Base-by-base conservation (phyloP, 1,140 invertebrate genomes). In the Ceratina japonica region DNA sequence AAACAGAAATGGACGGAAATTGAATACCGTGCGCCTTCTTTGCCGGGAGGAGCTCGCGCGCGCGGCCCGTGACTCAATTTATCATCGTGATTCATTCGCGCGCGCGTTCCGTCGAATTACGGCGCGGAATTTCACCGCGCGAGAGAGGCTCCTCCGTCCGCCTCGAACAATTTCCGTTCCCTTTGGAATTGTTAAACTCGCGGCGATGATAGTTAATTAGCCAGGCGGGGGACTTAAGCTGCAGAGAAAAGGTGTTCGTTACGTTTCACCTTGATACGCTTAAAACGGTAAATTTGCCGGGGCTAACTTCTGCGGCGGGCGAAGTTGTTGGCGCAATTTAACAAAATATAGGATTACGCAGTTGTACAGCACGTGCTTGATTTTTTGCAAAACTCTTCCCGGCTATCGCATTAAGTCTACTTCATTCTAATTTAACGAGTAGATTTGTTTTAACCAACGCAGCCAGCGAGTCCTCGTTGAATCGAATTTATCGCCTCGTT, bases 1-100 rank as follows among this genome's bases (percentile, higher is more conserved):
- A 44, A 95, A 95, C 90, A 93, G 90, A 94, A 88, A 85, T 2
- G 61, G 69, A 73, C 18, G 37, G 52, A 82, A 62, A 76, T 80
- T 79, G 37, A 75, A 51, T 59, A n/a, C 54, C 7, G 63, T 56
- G 54, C 54, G 15, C 54, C 15, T 16, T 56, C 54, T n/a, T 56
- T 16, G 54, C 4, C n/a, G 3, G 16, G n/a, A 31, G 4, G 27
- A n/a, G n/a, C n/a, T n/a, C 37, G 16, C 22, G 27, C 2, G 27
- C 44, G n/a, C n/a, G n/a, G n/a, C n/a, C n/a, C n/a, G 58, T 18
- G 49, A 63, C 62, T 73, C 49, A 61, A 54, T 63, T 22, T 63
- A 63, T 63, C 49, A 63, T n/a, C 15, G 12, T 18, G 13, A n/a
- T 56, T 56, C 54, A 56, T 44, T 62, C 56, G 69, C 44, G 37